These are phyloP conservation scores for Lycia hirtaria DNA, from an alignment of 2,888 invertebrate species.

Conservation along the genomic window DNA sequence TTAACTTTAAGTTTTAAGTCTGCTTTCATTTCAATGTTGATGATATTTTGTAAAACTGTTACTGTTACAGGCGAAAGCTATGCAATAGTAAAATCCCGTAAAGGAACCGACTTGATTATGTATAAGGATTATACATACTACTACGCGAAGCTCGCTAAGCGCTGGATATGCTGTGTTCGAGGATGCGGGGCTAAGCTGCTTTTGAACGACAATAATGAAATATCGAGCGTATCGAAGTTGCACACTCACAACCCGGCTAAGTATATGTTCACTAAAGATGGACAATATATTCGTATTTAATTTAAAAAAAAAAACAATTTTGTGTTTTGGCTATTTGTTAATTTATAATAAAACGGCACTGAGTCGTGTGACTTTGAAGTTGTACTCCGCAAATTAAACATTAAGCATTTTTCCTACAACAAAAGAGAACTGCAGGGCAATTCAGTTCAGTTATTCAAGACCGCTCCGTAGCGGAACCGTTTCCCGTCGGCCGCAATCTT, in stretches of 20 bases:
- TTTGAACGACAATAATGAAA: not conserved
- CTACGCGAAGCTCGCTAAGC: not conserved
- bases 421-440: too few relatives aligned
- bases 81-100: slow-evolving; percentile 8
- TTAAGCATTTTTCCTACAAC: too few relatives aligned
- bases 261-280: not conserved
- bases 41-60: too few relatives aligned
- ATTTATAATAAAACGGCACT: too few relatives aligned
- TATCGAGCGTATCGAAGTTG: not conserved
- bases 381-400: too few relatives aligned
- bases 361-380: too few relatives aligned
- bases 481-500: too few relatives aligned
- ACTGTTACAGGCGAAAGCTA: not conserved
- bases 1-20: too few relatives aligned
- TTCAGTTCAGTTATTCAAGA: too few relatives aligned
- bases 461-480: too few relatives aligned
- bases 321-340: too few relatives aligned
- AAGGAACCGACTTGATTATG: slow-evolving; percentile 14
- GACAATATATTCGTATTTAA: not conserved
- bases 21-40: too few relatives aligned
- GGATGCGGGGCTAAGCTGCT: not conserved
- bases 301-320: not conserved
- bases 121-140: slow-evolving; percentile 19
- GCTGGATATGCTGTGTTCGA: not conserved
- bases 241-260: not conserved